Percentiles rank a stretch among this genome's conserved stretches.
These are phyloP conservation scores for Timandra comae DNA, from an alignment of 2,888 invertebrate species.

Conservation along the genomic window DNA sequence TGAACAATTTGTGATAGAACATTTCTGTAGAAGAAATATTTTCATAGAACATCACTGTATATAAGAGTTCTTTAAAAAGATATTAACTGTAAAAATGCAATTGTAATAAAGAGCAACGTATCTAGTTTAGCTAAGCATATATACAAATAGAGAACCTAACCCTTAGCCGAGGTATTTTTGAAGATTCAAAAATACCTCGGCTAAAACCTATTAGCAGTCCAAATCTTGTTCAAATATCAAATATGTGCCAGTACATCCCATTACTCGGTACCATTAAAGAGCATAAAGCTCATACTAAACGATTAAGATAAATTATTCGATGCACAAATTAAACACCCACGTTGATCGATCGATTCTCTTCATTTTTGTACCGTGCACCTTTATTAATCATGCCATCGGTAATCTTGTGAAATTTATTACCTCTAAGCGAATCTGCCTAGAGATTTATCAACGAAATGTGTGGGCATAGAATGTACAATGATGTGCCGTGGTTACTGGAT, in stretches of 20 bases:
- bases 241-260: slow-evolving; percentile 21
- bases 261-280: slow-evolving; percentile 50
- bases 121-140: too few relatives aligned
- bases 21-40: too few relatives aligned
- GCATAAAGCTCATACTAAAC: slow-evolving; percentile 31
- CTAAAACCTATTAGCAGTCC: too few relatives aligned
- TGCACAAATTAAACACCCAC: slow-evolving; percentile 73
- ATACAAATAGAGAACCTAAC: too few relatives aligned
- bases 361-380: slow-evolving; percentile 62
- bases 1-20: too few relatives aligned
- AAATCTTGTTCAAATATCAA: slow-evolving; percentile 1
- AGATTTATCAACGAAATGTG: slow-evolving; percentile 73
- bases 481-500: too few relatives aligned
- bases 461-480: slow-evolving; percentile 42
- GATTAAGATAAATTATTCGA: slow-evolving; percentile 62
- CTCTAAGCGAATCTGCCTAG: slow-evolving; percentile 69
- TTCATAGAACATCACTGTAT: too few relatives aligned
- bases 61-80: too few relatives aligned
- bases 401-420: slow-evolving; percentile 75
- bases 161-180: too few relatives aligned
- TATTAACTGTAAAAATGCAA: too few relatives aligned
- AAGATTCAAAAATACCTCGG: too few relatives aligned
- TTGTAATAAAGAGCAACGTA: too few relatives aligned
- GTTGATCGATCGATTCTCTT: slow-evolving; percentile 67
- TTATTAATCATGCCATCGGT: slow-evolving; percentile 68